These are phyloP conservation scores for Podarcis muralis DNA, from an alignment of 2,113 vertebrate species.

Conservation along the genomic window DNA sequence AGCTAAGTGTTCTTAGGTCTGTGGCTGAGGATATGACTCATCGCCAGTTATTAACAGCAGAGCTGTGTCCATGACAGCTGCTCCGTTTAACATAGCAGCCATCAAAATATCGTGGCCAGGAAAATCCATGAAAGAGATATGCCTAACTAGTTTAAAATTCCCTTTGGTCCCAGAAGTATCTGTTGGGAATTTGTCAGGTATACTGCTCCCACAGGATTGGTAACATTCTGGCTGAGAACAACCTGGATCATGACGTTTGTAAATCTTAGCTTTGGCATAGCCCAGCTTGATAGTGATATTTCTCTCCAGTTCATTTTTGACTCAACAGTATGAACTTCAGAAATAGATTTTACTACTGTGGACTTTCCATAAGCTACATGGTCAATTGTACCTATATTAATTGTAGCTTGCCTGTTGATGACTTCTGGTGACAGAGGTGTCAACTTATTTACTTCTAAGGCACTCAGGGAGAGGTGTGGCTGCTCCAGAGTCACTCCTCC, in stretches of 20 bases:
- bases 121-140: constrained; percentile 78
- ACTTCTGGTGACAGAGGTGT: constrained; percentile 94
- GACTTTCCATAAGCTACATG: constrained; percentile 99
- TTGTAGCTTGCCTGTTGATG: constrained; percentile 98
- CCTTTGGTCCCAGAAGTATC: constrained; percentile 95
- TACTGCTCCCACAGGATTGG: constrained; percentile 95
- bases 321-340: constrained; percentile 84
- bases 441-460: constrained; percentile 88
- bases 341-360: constrained; percentile 98
- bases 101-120: constrained; percentile 99
- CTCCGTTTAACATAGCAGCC: constrained; percentile 98
- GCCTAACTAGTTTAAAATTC: constrained; percentile 97
- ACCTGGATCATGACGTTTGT: constrained; percentile 93
- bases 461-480: constrained; percentile 87
- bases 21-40: constrained; percentile 97
- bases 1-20: constrained; percentile 97
- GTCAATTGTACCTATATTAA: constrained; percentile 99
- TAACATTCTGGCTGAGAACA: constrained; percentile 97
- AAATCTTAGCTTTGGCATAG: constrained; percentile 99
- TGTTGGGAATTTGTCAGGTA: constrained; percentile 95
- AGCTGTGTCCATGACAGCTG: constrained; percentile 98
- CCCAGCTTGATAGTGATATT: constrained; percentile 99
- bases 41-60: constrained; percentile 95
- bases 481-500: constrained; percentile 94
- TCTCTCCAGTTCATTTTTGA: constrained; percentile 98